phyloP scores from a whole-genome alignment of 1,140 invertebrate species.

The Bombus vancouverensis region DNA sequence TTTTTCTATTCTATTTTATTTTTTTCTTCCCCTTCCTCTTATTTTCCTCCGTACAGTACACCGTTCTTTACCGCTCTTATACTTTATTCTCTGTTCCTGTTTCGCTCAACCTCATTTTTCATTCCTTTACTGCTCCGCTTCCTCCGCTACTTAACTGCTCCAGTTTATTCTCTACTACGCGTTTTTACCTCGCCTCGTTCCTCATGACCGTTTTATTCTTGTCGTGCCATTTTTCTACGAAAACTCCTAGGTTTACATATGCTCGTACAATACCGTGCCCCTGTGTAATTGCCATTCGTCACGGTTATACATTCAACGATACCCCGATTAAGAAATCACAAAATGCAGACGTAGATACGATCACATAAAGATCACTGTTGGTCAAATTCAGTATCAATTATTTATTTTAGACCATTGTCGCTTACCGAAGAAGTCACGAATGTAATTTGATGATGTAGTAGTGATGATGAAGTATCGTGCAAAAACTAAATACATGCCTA shows the following conservation, averaged over 20 bases:
- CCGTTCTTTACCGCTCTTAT: conserved; percentile 43
- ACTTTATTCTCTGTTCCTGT: conserved; percentile 49
- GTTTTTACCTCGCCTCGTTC: conserved; percentile 21
- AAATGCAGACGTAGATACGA: neutral
- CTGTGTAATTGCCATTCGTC: neutral
- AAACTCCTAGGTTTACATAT: conserved; percentile 15
- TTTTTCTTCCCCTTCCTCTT: neutral
- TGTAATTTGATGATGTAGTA: too few relatives aligned
- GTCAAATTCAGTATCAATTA: neutral
- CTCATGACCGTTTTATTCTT: conserved; percentile 6
- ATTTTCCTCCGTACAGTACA: conserved; percentile 8
- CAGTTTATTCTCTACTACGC: conserved; percentile 44
- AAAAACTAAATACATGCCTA: too few relatives aligned
- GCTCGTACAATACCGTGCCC: neutral
- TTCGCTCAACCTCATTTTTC: conserved; percentile 44
- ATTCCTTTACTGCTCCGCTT: conserved; percentile 37
- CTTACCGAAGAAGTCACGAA: neutral
- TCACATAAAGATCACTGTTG: neutral
- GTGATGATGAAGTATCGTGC: too few relatives aligned
- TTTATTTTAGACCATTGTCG: too few relatives aligned
- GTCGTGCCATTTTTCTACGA: conserved; percentile 13
- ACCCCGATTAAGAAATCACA: neutral
- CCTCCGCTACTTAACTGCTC: conserved; percentile 37
- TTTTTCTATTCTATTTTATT: neutral
- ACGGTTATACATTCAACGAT: neutral